Evolutionary conservation across 2,113 vertebrate genomes (phyloP).

Genomic region (Dromiciops gliroides): DNA sequence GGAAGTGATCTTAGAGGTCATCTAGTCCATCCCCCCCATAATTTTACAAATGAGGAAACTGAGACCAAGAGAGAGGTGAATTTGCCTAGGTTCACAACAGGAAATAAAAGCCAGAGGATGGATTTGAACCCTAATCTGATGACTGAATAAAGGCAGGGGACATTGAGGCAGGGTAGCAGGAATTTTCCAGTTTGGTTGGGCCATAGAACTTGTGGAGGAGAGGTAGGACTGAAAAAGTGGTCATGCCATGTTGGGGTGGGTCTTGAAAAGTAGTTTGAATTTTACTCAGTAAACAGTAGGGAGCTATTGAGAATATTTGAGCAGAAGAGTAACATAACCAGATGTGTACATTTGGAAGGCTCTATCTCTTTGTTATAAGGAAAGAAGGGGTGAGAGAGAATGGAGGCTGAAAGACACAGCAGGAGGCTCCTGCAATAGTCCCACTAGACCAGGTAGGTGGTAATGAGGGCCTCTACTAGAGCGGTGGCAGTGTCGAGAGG

Average conservation of each 20-base stretch:
- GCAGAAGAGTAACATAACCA: background rate
- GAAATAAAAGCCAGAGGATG: background rate
- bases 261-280: background rate
- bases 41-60: background rate
- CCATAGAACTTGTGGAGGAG: background rate
- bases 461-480: background rate
- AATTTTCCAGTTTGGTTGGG: background rate
- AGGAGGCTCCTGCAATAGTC: background rate
- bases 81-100: background rate
- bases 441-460: background rate
- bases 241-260: background rate
- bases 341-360: background rate
- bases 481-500: background rate
- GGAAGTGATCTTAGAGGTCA: constrained; percentile 1
- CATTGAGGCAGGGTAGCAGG: background rate
- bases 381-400: background rate
- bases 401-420: background rate
- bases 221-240: background rate
- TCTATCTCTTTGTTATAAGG: background rate
- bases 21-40: background rate
- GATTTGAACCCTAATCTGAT: background rate
- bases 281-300: background rate
- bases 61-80: background rate
- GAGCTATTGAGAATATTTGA: background rate
- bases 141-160: background rate